phyloP scores from a whole-genome alignment of 2,888 invertebrate species.

The Brachynemurus nebulosus region DNA sequence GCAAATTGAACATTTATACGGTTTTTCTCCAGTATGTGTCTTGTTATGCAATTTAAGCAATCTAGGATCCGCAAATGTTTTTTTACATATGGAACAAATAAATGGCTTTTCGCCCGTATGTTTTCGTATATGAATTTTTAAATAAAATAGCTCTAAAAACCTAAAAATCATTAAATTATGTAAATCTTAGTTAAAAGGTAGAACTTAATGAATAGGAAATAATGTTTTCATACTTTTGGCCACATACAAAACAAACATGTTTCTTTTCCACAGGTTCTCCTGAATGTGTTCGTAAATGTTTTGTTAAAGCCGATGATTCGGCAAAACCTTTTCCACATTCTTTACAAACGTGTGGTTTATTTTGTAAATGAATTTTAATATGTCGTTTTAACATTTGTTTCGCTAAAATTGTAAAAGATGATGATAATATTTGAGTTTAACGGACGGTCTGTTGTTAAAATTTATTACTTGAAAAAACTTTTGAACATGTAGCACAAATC shows the following conservation, averaged over 20 bases:
- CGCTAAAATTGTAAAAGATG: conserved; percentile 21
- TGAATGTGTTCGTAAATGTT: conserved; percentile 39
- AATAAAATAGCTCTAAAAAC: conserved; percentile 25
- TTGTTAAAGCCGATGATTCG: conserved; percentile 36
- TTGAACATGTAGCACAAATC: too few species aligned
- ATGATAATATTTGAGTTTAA: not conserved
- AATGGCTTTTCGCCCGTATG: conserved; percentile 26
- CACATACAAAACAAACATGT: conserved; percentile 35
- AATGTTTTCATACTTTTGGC: conserved; percentile 21
- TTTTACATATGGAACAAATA: conserved; percentile 23
- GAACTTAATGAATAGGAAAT: not conserved
- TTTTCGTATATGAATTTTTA: conserved; percentile 25
- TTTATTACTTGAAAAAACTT: too few species aligned
- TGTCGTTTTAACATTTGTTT: conserved; percentile 34
- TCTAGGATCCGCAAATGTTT: conserved; percentile 25
- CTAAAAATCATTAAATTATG: conserved; percentile 16
- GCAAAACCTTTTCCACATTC: conserved; percentile 37
- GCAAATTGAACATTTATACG: conserved; percentile 24
- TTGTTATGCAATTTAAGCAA: conserved; percentile 24
- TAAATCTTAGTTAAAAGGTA: not conserved
- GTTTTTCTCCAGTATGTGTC: conserved; percentile 23
- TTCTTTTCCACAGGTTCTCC: conserved; percentile 35
- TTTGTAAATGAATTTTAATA: conserved; percentile 26
- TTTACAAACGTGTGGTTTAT: conserved; percentile 36
- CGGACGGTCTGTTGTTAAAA: too few species aligned